Evolutionary conservation across 1,140 invertebrate genomes (phyloP).

Genomic region (Steinernema khuongi): DNA sequence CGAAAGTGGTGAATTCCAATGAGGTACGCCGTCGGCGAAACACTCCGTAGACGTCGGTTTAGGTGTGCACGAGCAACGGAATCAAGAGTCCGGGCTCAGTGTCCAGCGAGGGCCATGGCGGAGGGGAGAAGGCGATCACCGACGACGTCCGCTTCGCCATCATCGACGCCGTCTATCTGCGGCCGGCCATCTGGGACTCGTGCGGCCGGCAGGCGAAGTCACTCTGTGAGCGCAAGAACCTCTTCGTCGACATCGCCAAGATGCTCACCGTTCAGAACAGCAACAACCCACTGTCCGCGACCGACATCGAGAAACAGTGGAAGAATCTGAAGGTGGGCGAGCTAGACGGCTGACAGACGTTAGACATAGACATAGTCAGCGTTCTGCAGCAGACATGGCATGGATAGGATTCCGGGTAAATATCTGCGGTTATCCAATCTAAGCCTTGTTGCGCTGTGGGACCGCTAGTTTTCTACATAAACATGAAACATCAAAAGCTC

Average conservation of each 20-base stretch:
- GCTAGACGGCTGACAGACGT: not conserved
- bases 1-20: not conserved
- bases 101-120: not conserved
- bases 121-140: not conserved
- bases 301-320: constrained; percentile 15
- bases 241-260: not conserved
- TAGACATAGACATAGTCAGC: too few relatives aligned
- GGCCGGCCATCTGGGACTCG: not conserved
- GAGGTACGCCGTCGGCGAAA: not conserved
- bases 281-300: not conserved
- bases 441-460: too few relatives aligned
- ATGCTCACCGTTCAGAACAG: not conserved
- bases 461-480: too few relatives aligned
- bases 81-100: constrained; percentile 1
- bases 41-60: not conserved
- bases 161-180: not conserved
- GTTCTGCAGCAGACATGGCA: too few relatives aligned
- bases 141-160: constrained; percentile 6
- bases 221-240: not conserved
- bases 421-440: too few relatives aligned
- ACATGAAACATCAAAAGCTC: too few relatives aligned
- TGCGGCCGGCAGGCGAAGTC: not conserved
- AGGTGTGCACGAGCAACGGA: not conserved
- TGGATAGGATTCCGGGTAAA: too few relatives aligned
- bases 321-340: constrained; percentile 12